phyloP scores from a whole-genome alignment of 2,888 invertebrate species.

The Leptothorax acervorum region DNA sequence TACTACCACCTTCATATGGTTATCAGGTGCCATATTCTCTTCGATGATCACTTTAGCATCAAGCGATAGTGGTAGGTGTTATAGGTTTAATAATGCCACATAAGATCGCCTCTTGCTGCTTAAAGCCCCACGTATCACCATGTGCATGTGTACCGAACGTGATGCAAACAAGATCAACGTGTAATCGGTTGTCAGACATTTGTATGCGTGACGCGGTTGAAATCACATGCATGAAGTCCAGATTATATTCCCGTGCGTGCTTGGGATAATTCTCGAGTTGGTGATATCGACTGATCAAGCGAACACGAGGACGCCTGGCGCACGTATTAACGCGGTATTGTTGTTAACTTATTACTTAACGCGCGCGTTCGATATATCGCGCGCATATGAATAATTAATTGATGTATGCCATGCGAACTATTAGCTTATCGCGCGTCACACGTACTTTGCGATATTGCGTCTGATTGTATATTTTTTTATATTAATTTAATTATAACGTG shows the following conservation, averaged over 20 bases:
- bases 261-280: slow-evolving; percentile 57
- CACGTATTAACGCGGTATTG: not conserved
- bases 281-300: slow-evolving; percentile 36
- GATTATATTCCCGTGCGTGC: slow-evolving; percentile 58
- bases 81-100: slow-evolving; percentile 57
- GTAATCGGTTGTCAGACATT: slow-evolving; percentile 67
- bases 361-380: not conserved
- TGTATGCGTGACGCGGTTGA: slow-evolving; percentile 59
- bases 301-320: not conserved
- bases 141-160: slow-evolving; percentile 72
- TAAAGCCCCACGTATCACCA: slow-evolving; percentile 59
- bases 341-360: slow-evolving; percentile 8
- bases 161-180: slow-evolving; percentile 72
- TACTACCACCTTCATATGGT: not conserved
- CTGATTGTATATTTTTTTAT: not conserved
- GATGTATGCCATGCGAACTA: slow-evolving; percentile 6
- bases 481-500: slow-evolving; percentile 12
- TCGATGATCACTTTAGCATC: slow-evolving; percentile 40
- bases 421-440: not conserved
- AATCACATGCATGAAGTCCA: slow-evolving; percentile 51
- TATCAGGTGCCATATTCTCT: slow-evolving; percentile 29
- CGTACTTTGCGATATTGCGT: not conserved
- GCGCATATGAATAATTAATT: slow-evolving; percentile 9
- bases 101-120: slow-evolving; percentile 67
- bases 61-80: slow-evolving; percentile 49